These are phyloP conservation scores for Carcinoscorpius rotundicauda DNA, from an alignment of 1,140 invertebrate species.

Conservation along the genomic window DNA sequence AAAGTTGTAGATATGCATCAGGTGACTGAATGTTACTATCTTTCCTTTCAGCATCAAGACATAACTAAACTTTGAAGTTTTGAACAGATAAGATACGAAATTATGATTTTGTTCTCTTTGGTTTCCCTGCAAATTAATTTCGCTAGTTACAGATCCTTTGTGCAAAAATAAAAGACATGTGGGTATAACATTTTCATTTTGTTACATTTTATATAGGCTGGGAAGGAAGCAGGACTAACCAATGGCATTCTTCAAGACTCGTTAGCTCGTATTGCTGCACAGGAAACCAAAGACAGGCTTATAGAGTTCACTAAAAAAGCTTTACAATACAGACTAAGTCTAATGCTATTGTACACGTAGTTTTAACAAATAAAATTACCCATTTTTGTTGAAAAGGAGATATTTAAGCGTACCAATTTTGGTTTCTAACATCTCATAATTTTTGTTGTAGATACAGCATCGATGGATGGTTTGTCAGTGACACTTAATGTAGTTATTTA, in stretches of 20 bases:
- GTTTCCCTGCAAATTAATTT: background rate
- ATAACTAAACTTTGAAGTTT: constrained; percentile 26
- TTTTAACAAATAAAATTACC: too few species aligned
- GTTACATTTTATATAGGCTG: constrained; percentile 22
- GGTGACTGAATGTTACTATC: constrained; percentile 1
- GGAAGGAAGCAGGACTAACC: constrained; percentile 24
- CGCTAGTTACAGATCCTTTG: background rate
- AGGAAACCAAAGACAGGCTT: constrained; percentile 27
- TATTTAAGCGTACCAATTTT: too few species aligned
- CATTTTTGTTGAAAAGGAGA: too few species aligned
- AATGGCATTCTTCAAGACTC: constrained; percentile 11
- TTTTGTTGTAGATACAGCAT: too few species aligned
- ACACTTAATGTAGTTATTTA: too few species aligned
- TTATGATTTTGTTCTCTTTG: too few species aligned
- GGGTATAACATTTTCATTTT: too few species aligned
- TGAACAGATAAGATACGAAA: constrained; percentile 10
- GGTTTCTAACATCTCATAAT: too few species aligned
- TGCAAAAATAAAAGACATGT: too few species aligned
- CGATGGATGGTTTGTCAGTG: too few species aligned
- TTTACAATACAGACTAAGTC: constrained; percentile 17
- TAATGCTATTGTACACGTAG: background rate
- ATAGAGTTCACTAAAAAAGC: constrained; percentile 32
- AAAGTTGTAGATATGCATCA: background rate
- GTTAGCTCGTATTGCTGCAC: constrained; percentile 7
- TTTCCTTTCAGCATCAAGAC: constrained; percentile 26